A percentile compares a stretch with the other conserved stretches of the same genome.
phyloP scores from a whole-genome alignment of 37 sponge, comb jelly and placozoan species.

The Aplysina aerophoba region DNA sequence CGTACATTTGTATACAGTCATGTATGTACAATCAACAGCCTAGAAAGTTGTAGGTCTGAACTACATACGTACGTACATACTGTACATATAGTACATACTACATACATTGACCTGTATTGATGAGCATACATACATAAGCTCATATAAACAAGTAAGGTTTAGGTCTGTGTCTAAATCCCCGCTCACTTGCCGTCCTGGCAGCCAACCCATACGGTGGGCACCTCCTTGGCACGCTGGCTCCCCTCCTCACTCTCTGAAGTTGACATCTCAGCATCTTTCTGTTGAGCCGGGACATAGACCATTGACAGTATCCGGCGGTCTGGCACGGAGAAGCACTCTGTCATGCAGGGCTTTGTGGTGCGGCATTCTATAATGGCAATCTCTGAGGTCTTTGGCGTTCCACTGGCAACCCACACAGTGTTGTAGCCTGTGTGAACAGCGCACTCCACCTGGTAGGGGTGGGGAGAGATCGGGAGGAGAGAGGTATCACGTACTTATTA shows the following conservation, averaged over 20 bases:
- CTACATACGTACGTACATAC: too few relatives aligned
- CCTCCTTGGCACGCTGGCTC: background rate
- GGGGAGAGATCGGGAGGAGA: background rate
- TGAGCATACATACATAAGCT: background rate
- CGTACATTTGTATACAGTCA: too few relatives aligned
- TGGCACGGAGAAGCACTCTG: constrained; percentile 13
- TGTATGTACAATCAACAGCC: too few relatives aligned
- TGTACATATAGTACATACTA: too few relatives aligned
- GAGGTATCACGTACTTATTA: too few relatives aligned
- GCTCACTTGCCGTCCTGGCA: constrained; percentile 69
- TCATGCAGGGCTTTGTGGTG: constrained; percentile 13
- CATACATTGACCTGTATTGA: background rate
- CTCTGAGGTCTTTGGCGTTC: constrained; percentile 23
- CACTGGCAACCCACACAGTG: constrained; percentile 73
- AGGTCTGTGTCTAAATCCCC: too few relatives aligned
- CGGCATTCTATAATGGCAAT: constrained; percentile 61
- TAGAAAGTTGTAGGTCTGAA: too few relatives aligned
- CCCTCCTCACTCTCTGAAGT: background rate
- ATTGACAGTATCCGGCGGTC: background rate
- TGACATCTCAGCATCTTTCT: background rate
- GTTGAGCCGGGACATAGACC: constrained; percentile 7
- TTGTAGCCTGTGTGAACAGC: constrained; percentile 58
- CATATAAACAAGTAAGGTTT: too few relatives aligned
- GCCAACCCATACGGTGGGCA: constrained; percentile 69
- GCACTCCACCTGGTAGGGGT: constrained; percentile 64